Evolutionary conservation across 2,797 vertebrate genomes (phyloP), one percentile per base, ranked within the genome.

Genomic region (Xenentodon cancila): DNA sequence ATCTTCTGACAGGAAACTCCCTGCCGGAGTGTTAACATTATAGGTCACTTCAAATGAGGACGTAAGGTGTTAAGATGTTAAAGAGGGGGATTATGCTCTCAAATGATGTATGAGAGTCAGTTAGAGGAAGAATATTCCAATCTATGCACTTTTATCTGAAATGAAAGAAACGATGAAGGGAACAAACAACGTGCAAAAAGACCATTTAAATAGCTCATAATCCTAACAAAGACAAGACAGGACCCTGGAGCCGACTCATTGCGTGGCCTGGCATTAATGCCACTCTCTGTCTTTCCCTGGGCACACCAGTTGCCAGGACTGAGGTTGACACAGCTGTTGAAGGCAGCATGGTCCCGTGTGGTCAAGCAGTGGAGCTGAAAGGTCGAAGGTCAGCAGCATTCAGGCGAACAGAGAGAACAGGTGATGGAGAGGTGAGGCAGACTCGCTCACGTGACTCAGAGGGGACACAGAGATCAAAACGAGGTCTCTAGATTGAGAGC

Each of bases 321-420:
- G 93, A 93, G 94, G 95, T 95, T 96, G 94, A 91, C 90, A 93
- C 97, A 99, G 96, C 95, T 97, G 95, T 91, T 53, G n/a, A 20
- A 34, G 73, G 65, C 72, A 81, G 83, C 54, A 8, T n/a, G 54
- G 77, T 83, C 83, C 81, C 57, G 81, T 64, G 84, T 87, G 84
- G 79, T 64, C 58, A 84, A 79, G 87, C 89, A 87, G 75, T 53
- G 84, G 75, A 86, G 86, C 71, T 73, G 76, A 90, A 91, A 93
- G 89, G 92, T 87, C 89, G 90, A 86, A 90, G 90, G 89, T 85
- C 84, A 84, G 45, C 68, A 43, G 76, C 85, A 87, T 92, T 92
- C 87, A 90, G 87, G 78, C 75, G 88, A 74, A 89, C 91, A 86
- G 75, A 80, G 84, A 87, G 89, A 93, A 94, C 93, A 94, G 92